These are phyloP conservation scores for Datnioides undecimradiatus DNA, from an alignment of 2,113 vertebrate species.

Conservation along the genomic window DNA sequence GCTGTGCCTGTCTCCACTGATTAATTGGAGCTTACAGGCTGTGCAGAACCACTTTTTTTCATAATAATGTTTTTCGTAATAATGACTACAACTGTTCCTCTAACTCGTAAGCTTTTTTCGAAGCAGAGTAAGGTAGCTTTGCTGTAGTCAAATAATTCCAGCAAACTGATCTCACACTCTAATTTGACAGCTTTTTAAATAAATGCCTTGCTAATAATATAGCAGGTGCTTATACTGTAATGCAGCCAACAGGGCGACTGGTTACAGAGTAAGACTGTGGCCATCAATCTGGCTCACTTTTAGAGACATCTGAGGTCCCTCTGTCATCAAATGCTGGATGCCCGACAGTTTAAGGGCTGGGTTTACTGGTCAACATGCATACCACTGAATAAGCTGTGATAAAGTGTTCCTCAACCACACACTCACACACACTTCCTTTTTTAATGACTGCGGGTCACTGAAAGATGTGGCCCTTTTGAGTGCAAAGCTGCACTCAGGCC, in stretches of 20 bases:
- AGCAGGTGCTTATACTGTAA: conserved; percentile 57
- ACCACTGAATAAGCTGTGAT: conserved; percentile 62
- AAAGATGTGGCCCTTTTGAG: conserved; percentile 56
- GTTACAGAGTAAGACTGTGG: conserved; percentile 14
- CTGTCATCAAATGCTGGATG: conserved; percentile 46
- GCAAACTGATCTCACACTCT: conserved; percentile 54
- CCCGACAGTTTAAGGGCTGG: conserved; percentile 37
- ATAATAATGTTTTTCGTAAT: no score
- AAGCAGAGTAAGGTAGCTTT: conserved; percentile 8
- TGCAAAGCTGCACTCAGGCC: conserved; percentile 38
- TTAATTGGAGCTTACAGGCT: conserved; percentile 38
- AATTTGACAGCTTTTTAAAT: conserved; percentile 56
- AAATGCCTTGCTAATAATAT: conserved; percentile 56
- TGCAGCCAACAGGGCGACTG: conserved; percentile 26
- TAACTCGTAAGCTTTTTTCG: conserved; percentile 4
- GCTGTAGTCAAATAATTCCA: conserved; percentile 38
- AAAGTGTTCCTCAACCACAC: conserved; percentile 61
- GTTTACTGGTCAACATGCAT: conserved; percentile 39
- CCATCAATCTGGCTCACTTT: conserved; percentile 33
- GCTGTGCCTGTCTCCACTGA: conserved; percentile 41
- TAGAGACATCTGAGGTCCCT: conserved; percentile 45
- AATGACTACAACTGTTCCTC: background rate
- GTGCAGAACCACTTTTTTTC: conserved; percentile 30
- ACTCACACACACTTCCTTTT: conserved; percentile 58
- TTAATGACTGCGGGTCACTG: conserved; percentile 57